Evolutionary conservation across 1,140 invertebrate genomes (phyloP).

Genomic region (Drosophila willistoni): DNA sequence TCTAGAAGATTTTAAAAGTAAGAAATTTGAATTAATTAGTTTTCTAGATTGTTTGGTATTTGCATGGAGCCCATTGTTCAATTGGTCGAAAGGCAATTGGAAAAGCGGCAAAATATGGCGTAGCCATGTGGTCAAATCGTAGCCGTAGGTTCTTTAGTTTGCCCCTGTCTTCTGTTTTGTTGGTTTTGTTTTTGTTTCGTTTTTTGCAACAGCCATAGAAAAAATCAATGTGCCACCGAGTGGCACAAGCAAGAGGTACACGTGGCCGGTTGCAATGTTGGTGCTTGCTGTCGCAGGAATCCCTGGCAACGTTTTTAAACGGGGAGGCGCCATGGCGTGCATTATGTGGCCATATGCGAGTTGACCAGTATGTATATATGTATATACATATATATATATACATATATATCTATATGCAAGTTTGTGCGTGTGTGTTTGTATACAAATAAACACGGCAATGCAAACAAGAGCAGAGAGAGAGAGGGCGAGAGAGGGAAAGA

Average conservation of each 20-base stretch:
- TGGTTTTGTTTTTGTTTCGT: no score
- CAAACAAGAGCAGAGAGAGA: conserved; percentile 31
- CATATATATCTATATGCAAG: conserved; percentile 5
- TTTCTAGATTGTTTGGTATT: no score
- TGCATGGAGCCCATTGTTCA: neutral
- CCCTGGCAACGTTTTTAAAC: conserved; percentile 17
- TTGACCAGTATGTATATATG: neutral
- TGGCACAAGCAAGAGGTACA: conserved; percentile 24
- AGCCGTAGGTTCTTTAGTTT: conserved; percentile 31
- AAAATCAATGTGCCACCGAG: conserved; percentile 63
- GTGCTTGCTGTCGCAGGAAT: conserved; percentile 32
- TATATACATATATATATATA: neutral
- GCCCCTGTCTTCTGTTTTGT: conserved; percentile 5
- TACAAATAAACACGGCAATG: conserved; percentile 78
- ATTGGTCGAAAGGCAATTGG: conserved; percentile 49
- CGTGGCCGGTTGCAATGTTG: conserved; percentile 36
- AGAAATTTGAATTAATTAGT: neutral
- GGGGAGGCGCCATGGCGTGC: conserved; percentile 66
- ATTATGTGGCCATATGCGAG: conserved; percentile 69
- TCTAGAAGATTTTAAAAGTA: no score
- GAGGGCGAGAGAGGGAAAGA: neutral
- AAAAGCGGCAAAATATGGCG: conserved; percentile 53
- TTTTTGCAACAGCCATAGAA: conserved; percentile 21
- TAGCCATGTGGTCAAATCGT: conserved; percentile 65
- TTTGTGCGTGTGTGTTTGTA: conserved; percentile 50